phyloP scores from a whole-genome alignment of 2,797 vertebrate species.

The Sus cebifrons region DNA sequence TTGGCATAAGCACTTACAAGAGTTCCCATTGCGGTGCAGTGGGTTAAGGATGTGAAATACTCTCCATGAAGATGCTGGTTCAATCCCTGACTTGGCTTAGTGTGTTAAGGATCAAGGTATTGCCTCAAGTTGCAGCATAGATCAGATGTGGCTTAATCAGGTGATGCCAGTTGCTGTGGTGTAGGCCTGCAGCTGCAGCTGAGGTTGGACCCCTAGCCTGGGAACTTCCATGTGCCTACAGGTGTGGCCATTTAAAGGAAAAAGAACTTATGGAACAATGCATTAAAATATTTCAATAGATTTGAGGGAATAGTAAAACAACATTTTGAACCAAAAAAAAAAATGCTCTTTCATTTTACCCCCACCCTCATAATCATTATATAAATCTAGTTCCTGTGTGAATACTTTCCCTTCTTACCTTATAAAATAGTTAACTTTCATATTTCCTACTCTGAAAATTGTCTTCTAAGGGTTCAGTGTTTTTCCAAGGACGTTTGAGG shows the following conservation, averaged over 20 bases:
- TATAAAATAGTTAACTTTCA: constrained; percentile 2
- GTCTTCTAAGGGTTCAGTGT: not conserved
- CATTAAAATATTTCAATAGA: not conserved
- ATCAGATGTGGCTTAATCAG: too few species aligned
- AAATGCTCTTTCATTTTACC: not conserved
- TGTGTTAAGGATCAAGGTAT: too few species aligned
- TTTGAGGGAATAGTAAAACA: not conserved
- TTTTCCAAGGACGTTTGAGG: not conserved
- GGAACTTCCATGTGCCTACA: too few species aligned
- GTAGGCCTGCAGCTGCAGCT: too few species aligned
- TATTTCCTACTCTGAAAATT: not conserved
- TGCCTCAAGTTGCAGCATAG: too few species aligned
- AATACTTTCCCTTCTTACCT: not conserved
- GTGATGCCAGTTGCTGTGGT: too few species aligned
- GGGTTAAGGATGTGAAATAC: too few species aligned
- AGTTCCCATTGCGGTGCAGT: too few species aligned
- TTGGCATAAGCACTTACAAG: not conserved
- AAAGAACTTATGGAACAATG: not conserved
- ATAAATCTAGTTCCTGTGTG: not conserved
- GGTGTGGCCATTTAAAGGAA: too few species aligned
- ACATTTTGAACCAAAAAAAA: not conserved
- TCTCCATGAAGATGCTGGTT: too few species aligned
- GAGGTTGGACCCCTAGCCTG: too few species aligned
- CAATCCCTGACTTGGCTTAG: too few species aligned
- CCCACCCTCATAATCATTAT: not conserved